Evolutionary conservation across 2,113 vertebrate species (phyloP), one percentile per base, ranked within the genome.

Genomic region (Paracanthobrama guichenoti): DNA sequence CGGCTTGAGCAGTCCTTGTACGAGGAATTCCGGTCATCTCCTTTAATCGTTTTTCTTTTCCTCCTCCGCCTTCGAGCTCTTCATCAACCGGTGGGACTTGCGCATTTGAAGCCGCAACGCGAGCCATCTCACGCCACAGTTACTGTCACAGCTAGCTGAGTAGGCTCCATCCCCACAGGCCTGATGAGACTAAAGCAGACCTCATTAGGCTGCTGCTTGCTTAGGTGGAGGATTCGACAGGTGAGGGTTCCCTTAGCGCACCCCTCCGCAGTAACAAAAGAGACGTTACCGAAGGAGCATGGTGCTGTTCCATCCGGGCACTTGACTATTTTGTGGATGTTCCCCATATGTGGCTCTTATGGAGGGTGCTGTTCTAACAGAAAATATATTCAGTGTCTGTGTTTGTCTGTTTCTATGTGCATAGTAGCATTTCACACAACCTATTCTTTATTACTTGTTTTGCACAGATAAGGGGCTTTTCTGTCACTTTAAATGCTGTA

Each of bases 51-150:
- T 55, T 85, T 85, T 88, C 75, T 79, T 86, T 89, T 89, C 87
- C 88, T 71, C 90, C 88, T 86, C 89, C 90, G 87, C 92, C 92
- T 93, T 91, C 76, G 84, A 92, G 90, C 82, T 89, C 90, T 91
- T 92, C 50, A 78, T 92, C 88, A 85, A 86, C 26, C 86, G 87
- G 81, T 60, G 83, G 83, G 86, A 87, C 86, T 79, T 86, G 86
- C 78, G 84, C 73, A 62, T 84, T 87, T 87, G 20, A 86, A 77
- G 88, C 87, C n/a, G 69, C 88, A 84, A 90, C 26, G 67, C 75
- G 90, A 85, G 91, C 90, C 90, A 91, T 92, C 82, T 86, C 78
- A 84, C 88, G 90, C 89, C 92, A 89, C 84, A 87, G 88, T 83
- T 87, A 83, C 48, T 80, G 88, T 86, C 79, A 86, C 57, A 44